These are phyloP conservation scores for Eunapius fragilis DNA, from an alignment of 37 sponge, comb jelly and placozoan genomes.

Conservation along the genomic window DNA sequence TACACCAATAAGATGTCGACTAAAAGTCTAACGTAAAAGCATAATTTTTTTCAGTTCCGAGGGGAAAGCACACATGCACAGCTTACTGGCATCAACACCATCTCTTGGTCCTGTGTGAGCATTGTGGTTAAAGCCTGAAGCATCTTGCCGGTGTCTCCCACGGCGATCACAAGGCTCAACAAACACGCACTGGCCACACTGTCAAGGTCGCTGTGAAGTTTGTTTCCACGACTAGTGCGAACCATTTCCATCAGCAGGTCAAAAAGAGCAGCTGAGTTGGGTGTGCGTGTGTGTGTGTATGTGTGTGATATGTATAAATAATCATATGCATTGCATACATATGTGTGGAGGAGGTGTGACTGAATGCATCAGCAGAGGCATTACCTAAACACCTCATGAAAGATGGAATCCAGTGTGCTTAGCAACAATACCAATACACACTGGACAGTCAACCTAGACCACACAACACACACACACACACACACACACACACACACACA, in stretches of 20 bases:
- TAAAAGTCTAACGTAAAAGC: no score
- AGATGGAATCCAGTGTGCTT: neutral
- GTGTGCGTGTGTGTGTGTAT: neutral
- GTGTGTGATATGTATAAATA: no score
- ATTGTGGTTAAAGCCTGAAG: constrained; percentile 71
- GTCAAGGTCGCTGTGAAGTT: constrained; percentile 33
- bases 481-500: neutral
- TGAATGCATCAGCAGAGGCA: no score
- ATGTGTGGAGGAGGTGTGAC: neutral
- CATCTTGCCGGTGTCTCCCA: constrained; percentile 84
- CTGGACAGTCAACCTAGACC: neutral
- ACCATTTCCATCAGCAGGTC: constrained; percentile 90
- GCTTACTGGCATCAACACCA: neutral
- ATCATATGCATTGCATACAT: neutral
- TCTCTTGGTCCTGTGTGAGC: constrained; percentile 25
- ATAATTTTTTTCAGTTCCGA: no score
- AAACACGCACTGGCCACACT: constrained; percentile 82
- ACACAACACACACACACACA: neutral
- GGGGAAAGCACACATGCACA: no score
- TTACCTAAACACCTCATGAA: no score
- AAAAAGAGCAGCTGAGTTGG: constrained; percentile 67
- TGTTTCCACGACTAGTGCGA: neutral
- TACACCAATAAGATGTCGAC: neutral
- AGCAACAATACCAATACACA: neutral
- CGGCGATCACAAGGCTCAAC: constrained; percentile 77